These are phyloP conservation scores for Brachionus paranguensis DNA, from an alignment of 1,140 invertebrate species.

Conservation along the genomic window DNA sequence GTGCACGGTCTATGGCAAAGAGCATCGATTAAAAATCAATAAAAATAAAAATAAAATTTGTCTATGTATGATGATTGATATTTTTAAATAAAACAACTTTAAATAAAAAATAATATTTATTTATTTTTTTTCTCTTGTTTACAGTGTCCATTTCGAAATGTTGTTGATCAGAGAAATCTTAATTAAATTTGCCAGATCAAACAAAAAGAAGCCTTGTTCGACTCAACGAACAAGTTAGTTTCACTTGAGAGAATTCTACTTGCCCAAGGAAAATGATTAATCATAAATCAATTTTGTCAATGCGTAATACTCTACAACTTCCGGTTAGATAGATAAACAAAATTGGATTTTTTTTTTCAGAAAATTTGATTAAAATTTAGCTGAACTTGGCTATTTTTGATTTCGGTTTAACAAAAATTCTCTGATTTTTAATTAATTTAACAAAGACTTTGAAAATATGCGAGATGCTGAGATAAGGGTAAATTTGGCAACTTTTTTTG, in stretches of 20 bases:
- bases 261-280: not conserved
- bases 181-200: not conserved
- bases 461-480: not conserved
- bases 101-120: not conserved
- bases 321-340: not conserved
- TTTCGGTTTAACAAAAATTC: not conserved
- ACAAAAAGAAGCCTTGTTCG: not conserved
- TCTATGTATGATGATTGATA: not conserved
- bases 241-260: not conserved
- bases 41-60: not conserved
- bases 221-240: not conserved
- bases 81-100: constrained; percentile 3
- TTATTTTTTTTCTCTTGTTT: not conserved
- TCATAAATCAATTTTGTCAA: not conserved
- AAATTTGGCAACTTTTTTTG: not conserved
- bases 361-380: not conserved
- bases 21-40: not conserved
- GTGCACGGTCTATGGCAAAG: not conserved
- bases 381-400: not conserved
- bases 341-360: not conserved
- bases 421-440: not conserved
- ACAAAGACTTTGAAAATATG: not conserved
- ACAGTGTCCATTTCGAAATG: not conserved
- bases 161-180: not conserved
- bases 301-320: not conserved